Conservation (phyloP, 37 sponge, comb jelly and placozoan genomes). For the Lycopodina hypogea region DNA sequence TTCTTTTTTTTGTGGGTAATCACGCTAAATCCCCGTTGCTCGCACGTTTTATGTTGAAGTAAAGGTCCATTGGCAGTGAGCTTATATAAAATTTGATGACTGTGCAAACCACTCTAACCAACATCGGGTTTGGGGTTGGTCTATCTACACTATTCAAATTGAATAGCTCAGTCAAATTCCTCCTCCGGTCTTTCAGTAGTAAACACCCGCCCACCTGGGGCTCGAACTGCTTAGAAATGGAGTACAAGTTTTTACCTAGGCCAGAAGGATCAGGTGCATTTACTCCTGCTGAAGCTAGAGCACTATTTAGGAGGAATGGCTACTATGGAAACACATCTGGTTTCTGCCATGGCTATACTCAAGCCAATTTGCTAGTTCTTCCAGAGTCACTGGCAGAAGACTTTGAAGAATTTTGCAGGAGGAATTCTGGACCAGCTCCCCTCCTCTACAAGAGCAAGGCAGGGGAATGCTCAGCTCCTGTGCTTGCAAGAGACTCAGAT, state of each 20-base stretch:
- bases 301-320: slow-evolving; percentile 38
- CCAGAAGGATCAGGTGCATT: slow-evolving; percentile 41
- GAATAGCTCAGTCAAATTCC: too few species aligned
- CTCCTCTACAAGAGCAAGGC: slow-evolving; percentile 66
- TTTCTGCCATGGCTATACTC: slow-evolving; percentile 51
- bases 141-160: too few species aligned
- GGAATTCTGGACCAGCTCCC: slow-evolving; percentile 64
- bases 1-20: too few species aligned
- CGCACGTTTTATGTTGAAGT: too few species aligned
- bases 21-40: too few species aligned
- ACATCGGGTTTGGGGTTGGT: too few species aligned
- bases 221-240: too few species aligned
- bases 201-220: too few species aligned
- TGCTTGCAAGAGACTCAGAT: slow-evolving; percentile 71
- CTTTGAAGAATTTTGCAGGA: slow-evolving; percentile 70
- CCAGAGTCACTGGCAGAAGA: slow-evolving; percentile 61
- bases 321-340: slow-evolving; percentile 71
- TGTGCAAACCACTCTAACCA: too few species aligned
- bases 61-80: too few species aligned
- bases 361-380: slow-evolving; percentile 70
- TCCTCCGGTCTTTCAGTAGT: too few species aligned
- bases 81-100: too few species aligned
- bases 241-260: slow-evolving; percentile 9
- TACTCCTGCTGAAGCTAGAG: slow-evolving; percentile 53
- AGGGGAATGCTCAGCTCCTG: slow-evolving; percentile 71